Evolutionary conservation across 2,113 vertebrate species (phyloP).

Genomic region (Dromaius novaehollandiae): DNA sequence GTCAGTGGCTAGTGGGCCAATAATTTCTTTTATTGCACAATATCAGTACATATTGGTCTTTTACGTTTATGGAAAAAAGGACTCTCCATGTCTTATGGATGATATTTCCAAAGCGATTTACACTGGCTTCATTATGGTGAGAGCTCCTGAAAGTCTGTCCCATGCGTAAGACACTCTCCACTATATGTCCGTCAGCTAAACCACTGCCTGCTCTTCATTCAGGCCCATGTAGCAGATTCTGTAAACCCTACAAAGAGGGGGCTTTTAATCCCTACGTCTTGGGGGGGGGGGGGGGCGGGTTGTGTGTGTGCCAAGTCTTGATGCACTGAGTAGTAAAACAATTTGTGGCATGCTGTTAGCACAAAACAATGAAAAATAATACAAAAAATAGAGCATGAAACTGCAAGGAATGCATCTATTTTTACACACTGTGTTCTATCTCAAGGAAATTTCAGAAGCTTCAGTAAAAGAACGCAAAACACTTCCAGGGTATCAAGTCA

Average conservation of each 20-base stretch:
- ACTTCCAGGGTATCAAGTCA: conserved; percentile 20
- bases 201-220: background rate
- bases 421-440: conserved; percentile 48
- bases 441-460: conserved; percentile 46
- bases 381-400: conserved; percentile 63
- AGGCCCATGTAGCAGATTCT: background rate
- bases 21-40: background rate
- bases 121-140: background rate
- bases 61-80: background rate
- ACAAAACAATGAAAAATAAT: conserved; percentile 65
- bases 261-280: background rate
- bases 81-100: background rate
- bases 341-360: conserved; percentile 55
- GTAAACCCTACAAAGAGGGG: background rate
- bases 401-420: conserved; percentile 48
- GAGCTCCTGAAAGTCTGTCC: background rate
- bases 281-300: too few species aligned
- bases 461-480: conserved; percentile 20
- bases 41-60: background rate
- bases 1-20: background rate
- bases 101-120: background rate
- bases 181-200: background rate
- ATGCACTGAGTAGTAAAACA: conserved; percentile 58
- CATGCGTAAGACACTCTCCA: background rate
- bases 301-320: conserved; percentile 3